Evolutionary conservation across 1,140 invertebrate species (phyloP).

Genomic region (Oryzaephilus surinamensis): DNA sequence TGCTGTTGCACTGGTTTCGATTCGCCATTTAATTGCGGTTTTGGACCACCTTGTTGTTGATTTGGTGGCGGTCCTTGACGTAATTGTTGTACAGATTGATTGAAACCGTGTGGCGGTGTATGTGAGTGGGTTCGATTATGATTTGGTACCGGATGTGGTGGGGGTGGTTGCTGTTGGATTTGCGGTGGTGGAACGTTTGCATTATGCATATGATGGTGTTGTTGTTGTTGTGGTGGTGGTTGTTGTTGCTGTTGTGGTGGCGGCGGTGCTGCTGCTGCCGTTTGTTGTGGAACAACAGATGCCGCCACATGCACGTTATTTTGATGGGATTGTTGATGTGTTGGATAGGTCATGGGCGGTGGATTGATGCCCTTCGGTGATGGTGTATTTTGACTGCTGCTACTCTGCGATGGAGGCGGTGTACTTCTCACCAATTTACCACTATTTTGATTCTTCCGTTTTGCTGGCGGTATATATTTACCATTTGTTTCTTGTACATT

Average conservation of each 20-base stretch:
- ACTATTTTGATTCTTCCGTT: constrained; percentile 53
- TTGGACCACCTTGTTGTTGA: no score
- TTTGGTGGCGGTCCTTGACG: constrained; percentile 9
- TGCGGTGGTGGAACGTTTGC: constrained; percentile 3
- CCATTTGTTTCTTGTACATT: constrained; percentile 23
- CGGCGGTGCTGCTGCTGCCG: constrained; percentile 4
- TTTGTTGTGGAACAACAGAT: background rate
- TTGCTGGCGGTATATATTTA: constrained; percentile 69
- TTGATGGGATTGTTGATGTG: constrained; percentile 1
- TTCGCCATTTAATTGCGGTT: constrained; percentile 26
- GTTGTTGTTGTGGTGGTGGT: constrained; percentile 7
- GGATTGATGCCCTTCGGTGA: constrained; percentile 22
- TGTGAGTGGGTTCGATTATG: constrained; percentile 22
- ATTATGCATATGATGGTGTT: constrained; percentile 5
- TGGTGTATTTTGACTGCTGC: constrained; percentile 20
- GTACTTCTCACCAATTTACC: constrained; percentile 46
- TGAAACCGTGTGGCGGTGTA: constrained; percentile 29
- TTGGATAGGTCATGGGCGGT: constrained; percentile 13
- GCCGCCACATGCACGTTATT: background rate
- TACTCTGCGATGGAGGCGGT: constrained; percentile 37
- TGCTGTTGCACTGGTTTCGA: constrained; percentile 23
- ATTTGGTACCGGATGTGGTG: constrained; percentile 12
- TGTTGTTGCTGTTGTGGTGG: constrained; percentile 12
- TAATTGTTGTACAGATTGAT: constrained; percentile 4
- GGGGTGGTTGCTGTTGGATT: no score